Conservation (phyloP, 2,888 invertebrate species). For the Eristalis pertinax region DNA sequence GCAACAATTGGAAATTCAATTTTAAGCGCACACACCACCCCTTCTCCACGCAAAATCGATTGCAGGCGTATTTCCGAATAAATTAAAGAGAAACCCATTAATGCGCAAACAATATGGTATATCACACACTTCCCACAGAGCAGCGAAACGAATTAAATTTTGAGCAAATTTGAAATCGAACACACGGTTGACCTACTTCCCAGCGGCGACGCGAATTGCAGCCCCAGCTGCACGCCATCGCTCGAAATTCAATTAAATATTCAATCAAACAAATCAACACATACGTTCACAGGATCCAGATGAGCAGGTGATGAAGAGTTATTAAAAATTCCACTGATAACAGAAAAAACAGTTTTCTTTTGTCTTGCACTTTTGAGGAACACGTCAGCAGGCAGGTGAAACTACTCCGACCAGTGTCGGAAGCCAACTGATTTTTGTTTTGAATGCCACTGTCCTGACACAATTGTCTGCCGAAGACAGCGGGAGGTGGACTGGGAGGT, state of each 20-base stretch:
- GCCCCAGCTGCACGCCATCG: neutral
- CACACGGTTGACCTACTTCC: slow-evolving; percentile 8
- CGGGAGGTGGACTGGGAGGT: neutral
- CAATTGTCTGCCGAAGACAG: neutral
- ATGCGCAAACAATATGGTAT: slow-evolving; percentile 10
- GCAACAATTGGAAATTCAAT: neutral
- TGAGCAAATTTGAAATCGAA: neutral
- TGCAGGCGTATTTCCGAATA: neutral
- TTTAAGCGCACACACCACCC: neutral
- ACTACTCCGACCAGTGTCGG: slow-evolving; percentile 45
- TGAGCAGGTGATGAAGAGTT: neutral
- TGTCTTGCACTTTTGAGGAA: neutral
- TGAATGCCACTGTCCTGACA: slow-evolving; percentile 44
- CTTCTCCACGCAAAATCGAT: neutral
- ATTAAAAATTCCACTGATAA: neutral
- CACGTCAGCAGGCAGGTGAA: slow-evolving; percentile 5
- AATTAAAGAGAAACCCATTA: neutral
- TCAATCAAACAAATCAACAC: neutral
- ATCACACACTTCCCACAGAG: neutral
- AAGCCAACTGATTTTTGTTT: slow-evolving; percentile 61
- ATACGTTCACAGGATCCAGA: neutral
- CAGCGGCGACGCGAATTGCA: neutral
- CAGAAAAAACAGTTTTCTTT: too few relatives aligned
- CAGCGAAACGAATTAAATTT: neutral
- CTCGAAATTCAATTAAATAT: neutral